These are phyloP conservation scores for Lepas anatifera DNA, from an alignment of 2,888 invertebrate species.

Conservation along the genomic window DNA sequence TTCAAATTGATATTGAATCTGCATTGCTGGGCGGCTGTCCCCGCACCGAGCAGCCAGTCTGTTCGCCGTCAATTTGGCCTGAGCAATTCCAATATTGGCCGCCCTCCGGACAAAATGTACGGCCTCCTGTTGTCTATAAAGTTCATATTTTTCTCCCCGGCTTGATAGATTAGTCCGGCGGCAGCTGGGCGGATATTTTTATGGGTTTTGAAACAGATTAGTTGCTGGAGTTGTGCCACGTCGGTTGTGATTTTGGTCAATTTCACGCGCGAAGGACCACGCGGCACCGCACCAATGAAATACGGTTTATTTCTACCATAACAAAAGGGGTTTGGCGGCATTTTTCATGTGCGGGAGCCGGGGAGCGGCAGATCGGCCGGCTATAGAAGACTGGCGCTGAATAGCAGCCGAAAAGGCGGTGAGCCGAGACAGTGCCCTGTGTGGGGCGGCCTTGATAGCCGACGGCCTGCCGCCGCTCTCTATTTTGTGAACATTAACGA, in stretches of 20 bases:
- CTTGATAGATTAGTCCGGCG: background rate
- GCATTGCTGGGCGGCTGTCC: background rate
- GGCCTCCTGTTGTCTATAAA: constrained; percentile 3
- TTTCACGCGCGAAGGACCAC: background rate
- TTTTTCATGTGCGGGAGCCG: background rate
- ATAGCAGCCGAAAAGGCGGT: no score
- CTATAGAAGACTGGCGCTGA: background rate
- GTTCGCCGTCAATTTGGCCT: background rate
- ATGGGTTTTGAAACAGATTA: constrained; percentile 10
- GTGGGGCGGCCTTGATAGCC: no score
- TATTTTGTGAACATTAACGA: no score
- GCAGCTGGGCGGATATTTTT: background rate
- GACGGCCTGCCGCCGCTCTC: no score
- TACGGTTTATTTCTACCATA: constrained; percentile 12
- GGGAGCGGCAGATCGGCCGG: background rate
- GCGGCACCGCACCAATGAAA: constrained; percentile 10
- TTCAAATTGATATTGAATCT: constrained; percentile 7
- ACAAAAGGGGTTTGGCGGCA: constrained; percentile 12
- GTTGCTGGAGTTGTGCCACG: constrained; percentile 6
- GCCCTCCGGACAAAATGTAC: background rate
- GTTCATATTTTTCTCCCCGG: constrained; percentile 4
- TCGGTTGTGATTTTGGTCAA: constrained; percentile 10
- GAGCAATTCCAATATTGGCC: background rate
- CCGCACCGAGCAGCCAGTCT: background rate
- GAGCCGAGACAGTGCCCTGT: no score